Evolutionary conservation across 2,888 invertebrate species (phyloP).

Genomic region (Torymus tubicola): DNA sequence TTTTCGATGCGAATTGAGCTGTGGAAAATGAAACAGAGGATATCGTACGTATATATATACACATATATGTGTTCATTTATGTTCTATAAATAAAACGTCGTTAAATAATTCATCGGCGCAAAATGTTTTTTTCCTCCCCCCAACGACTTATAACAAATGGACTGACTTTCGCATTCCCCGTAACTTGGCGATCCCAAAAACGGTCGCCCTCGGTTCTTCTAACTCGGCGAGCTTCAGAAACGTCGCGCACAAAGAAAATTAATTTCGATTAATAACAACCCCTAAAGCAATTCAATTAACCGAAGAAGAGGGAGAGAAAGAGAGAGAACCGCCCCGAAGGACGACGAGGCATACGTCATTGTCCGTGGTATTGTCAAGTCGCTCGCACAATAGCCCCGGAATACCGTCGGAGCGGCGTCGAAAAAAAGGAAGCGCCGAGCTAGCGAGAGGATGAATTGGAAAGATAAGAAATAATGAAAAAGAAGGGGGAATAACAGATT

Average conservation of each 20-base stretch:
- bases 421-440: conserved; percentile 8
- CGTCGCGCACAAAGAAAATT: conserved; percentile 37
- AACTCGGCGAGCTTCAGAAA: not conserved
- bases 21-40: too few relatives aligned
- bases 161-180: too few relatives aligned
- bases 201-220: not conserved
- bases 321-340: too few relatives aligned
- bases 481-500: conserved; percentile 50
- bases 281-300: conserved; percentile 46
- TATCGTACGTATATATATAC: too few relatives aligned
- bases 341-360: conserved; percentile 15
- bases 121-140: too few relatives aligned
- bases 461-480: conserved; percentile 55
- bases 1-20: too few relatives aligned
- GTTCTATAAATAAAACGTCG: too few relatives aligned
- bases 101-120: too few relatives aligned
- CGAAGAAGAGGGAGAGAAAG: not conserved
- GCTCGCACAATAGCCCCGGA: conserved; percentile 14
- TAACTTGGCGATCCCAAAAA: too few relatives aligned
- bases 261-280: conserved; percentile 43
- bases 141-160: too few relatives aligned
- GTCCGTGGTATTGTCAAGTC: conserved; percentile 28
- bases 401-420: conserved; percentile 6
- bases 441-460: conserved; percentile 31
- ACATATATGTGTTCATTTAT: too few relatives aligned